A percentile compares a stretch with the other conserved stretches of the same genome.
These are phyloP conservation scores for Drosophila nigricruria DNA, from an alignment of 2,888 invertebrate species.

Conservation along the genomic window DNA sequence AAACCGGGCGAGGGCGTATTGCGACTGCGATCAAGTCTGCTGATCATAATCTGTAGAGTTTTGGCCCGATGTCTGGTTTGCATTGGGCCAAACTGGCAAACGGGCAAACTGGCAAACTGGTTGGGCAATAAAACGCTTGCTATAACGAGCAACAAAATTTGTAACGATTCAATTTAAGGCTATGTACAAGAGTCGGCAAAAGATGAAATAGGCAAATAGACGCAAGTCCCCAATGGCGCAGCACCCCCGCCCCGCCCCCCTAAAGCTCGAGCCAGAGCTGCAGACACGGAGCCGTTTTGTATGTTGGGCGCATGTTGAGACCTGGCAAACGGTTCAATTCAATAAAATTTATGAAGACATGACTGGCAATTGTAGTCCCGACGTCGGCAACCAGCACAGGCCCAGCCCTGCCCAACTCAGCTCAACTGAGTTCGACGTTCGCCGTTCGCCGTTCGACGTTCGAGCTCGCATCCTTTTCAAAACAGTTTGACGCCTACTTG, in stretches of 20 bases:
- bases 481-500: constrained; percentile 62
- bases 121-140: constrained; percentile 81
- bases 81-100: constrained; percentile 67
- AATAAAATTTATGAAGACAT: constrained; percentile 80
- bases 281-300: constrained; percentile 67
- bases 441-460: constrained; percentile 53
- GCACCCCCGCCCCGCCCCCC: constrained; percentile 3
- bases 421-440: neutral
- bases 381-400: constrained; percentile 36
- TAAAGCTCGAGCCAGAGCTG: constrained; percentile 24
- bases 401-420: constrained; percentile 14
- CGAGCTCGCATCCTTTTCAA: constrained; percentile 58
- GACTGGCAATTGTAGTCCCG: constrained; percentile 78
- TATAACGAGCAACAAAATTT: constrained; percentile 84
- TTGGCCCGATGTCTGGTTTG: constrained; percentile 51
- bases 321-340: constrained; percentile 66
- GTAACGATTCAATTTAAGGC: constrained; percentile 83
- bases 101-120: constrained; percentile 57
- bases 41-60: constrained; percentile 69
- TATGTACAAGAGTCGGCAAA: constrained; percentile 79
- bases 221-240: constrained; percentile 49
- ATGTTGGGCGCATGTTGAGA: constrained; percentile 68
- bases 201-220: constrained; percentile 80
- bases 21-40: constrained; percentile 31
- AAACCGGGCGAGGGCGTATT: constrained; percentile 41